Conservation (phyloP, 2,113 vertebrate species). For the Vireo altiloquus region DNA sequence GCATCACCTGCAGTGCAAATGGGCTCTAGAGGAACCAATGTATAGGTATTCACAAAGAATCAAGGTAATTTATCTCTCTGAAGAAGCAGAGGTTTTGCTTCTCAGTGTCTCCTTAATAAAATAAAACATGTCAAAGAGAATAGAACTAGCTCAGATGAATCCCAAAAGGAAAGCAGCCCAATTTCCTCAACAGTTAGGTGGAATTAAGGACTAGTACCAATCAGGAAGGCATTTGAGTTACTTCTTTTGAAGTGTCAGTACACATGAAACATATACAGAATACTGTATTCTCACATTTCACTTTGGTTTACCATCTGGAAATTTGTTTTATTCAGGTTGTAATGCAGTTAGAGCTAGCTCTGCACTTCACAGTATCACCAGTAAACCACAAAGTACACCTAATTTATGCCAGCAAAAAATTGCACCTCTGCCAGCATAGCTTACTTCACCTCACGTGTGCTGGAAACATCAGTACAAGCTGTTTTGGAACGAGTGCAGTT, state of each 20-base stretch:
- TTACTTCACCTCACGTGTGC: neutral
- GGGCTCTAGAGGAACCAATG: neutral
- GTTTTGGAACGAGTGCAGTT: neutral
- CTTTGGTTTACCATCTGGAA: neutral
- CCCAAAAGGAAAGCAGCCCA: neutral
- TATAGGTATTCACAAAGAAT: neutral
- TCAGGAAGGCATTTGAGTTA: neutral
- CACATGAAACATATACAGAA: neutral
- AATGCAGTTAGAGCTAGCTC: neutral
- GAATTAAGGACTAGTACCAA: neutral
- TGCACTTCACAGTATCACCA: neutral
- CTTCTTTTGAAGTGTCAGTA: neutral
- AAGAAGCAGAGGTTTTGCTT: neutral
- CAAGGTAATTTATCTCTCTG: neutral
- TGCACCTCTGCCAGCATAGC: neutral
- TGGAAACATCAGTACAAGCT: neutral
- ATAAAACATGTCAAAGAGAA: neutral
- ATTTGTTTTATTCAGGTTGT: neutral
- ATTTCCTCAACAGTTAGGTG: neutral
- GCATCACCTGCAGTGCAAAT: neutral
- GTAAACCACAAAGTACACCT: neutral
- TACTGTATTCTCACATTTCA: neutral
- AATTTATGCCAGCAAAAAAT: neutral
- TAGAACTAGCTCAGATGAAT: neutral
- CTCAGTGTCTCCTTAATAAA: neutral